Evolutionary conservation across 2,113 vertebrate genomes (phyloP).

Genomic region (Larimichthys polyactis): DNA sequence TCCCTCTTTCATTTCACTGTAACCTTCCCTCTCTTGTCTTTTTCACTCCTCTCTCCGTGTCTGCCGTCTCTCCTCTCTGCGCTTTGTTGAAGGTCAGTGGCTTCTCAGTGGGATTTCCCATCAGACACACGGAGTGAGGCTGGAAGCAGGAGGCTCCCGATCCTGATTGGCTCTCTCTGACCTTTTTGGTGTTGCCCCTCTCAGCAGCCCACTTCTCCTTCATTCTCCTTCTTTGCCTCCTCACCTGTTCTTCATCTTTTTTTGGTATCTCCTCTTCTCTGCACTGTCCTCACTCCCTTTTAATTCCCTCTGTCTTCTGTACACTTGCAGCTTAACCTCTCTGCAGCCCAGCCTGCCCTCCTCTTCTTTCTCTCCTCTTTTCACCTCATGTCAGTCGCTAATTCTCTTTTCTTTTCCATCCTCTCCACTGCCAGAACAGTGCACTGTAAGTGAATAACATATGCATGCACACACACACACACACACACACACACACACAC

Average conservation of each 20-base stretch:
- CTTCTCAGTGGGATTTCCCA: conserved; percentile 48
- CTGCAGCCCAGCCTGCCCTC: background rate
- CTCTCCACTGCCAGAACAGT: background rate
- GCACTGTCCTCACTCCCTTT: background rate
- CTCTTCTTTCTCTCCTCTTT: background rate
- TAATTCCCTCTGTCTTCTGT: background rate
- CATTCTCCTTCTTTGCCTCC: background rate
- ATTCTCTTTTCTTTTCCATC: conserved; percentile 1
- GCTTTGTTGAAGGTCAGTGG: conserved; percentile 59
- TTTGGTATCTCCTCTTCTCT: background rate
- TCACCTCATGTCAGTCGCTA: background rate
- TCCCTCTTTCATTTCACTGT: background rate
- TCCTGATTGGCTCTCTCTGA: conserved; percentile 38
- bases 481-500: background rate
- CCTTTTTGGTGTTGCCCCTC: conserved; percentile 10
- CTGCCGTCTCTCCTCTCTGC: conserved; percentile 2
- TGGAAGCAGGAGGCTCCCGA: background rate
- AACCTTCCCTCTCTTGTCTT: background rate
- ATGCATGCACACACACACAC: no score
- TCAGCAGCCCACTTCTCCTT: conserved; percentile 13
- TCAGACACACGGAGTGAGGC: no score
- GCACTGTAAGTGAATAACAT: conserved; percentile 12
- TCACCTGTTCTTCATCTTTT: background rate
- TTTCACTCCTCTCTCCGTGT: background rate
- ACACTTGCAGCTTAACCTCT: background rate